Evolutionary conservation across 92 coral and sea anemone species (phyloP), one percentile per base, ranked within the genome.

Genomic region (Epizoanthus fatuus): DNA sequence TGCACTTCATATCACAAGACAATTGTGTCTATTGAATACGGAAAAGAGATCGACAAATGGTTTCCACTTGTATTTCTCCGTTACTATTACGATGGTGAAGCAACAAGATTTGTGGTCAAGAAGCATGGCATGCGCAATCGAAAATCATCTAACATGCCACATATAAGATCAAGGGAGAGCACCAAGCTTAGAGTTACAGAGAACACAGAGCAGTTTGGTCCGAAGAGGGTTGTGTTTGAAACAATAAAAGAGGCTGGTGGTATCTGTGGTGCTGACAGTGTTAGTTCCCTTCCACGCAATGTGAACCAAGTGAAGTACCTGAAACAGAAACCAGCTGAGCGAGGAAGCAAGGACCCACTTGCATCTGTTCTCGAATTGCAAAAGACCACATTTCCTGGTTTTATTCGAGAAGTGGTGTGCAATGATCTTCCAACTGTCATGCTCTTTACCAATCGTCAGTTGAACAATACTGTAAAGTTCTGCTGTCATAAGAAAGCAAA

Each of bases 401-500:
- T 86, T 64, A 81, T 88, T 2, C 79, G 88, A 6, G 93, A 92
- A 22, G 82, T 94, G 1, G 62, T 55, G 0, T 94, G 93, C 77
- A 94, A 94, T 55, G 92, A 94, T 40, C 82, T 94, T 3, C 93
- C 98, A 10, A 92, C 92, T 0, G 67, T 94, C 0, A 87, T 83
- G 70, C 90, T 94, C 0, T 94, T 84, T 42, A 91, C 93, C 4
- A 95, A 94, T 45, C 88, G 78, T 8, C 98, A 94, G 58, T 11
- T 91, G 4, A 79, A 94, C 59, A 89, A 91, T 45, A 53, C 89
- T 7, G 73, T 89, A 14, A 83, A 84, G 76, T 91, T 91, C 83
- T 93, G 94, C 76, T 93, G 96, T 63, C 79, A 58, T 16, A 12
- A 17, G 13, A 86, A 75, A 59, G 66, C 52, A 40, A 60, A 63